These are phyloP conservation scores for Rhinoraja longicauda DNA, from an alignment of 2,797 vertebrate genomes.

Conservation along the genomic window DNA sequence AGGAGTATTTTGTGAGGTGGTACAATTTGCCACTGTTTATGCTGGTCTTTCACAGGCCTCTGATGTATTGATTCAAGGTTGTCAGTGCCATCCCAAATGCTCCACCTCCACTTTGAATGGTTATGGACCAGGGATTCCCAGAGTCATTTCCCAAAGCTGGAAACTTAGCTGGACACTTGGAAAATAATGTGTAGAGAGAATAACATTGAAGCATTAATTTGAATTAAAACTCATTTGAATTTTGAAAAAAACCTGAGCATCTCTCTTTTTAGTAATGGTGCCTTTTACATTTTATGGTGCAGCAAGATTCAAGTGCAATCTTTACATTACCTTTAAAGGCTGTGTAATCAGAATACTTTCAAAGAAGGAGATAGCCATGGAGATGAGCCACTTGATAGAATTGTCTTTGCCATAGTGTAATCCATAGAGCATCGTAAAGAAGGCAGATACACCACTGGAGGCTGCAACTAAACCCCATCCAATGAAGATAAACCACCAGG, in stretches of 20 bases:
- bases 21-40: no score
- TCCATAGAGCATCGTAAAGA: slow-evolving; percentile 90
- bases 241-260: neutral
- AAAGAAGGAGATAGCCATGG: slow-evolving; percentile 84
- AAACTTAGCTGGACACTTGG: neutral
- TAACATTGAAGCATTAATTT: neutral
- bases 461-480: slow-evolving; percentile 78
- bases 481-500: slow-evolving; percentile 87
- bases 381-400: slow-evolving; percentile 89
- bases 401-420: slow-evolving; percentile 83
- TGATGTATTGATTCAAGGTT: no score
- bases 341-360: slow-evolving; percentile 91
- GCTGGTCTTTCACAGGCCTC: no score
- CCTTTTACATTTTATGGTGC: neutral
- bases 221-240: neutral
- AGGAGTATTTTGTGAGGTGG: no score
- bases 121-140: no score
- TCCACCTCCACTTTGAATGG: no score
- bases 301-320: neutral
- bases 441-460: slow-evolving; percentile 76
- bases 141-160: no score
- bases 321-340: slow-evolving; percentile 76
- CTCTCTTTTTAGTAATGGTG: neutral
- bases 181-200: neutral
- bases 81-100: no score